These are phyloP conservation scores for Panonychus citri DNA, from an alignment of 1,140 invertebrate genomes.

Conservation along the genomic window DNA sequence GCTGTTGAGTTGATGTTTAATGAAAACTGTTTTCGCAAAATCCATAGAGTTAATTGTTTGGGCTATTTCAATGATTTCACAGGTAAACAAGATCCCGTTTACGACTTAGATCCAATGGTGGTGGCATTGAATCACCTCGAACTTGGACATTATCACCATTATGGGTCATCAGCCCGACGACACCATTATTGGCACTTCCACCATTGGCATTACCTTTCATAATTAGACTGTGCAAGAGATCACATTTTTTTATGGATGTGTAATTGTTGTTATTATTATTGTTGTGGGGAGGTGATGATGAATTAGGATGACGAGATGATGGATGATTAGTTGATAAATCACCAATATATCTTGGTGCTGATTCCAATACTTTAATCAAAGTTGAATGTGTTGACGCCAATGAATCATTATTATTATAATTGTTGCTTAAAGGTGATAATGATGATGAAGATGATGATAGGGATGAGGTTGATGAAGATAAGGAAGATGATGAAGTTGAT, in stretches of 20 bases:
- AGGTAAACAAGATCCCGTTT: background rate
- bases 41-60: too few species aligned
- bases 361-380: slow-evolving; percentile 59
- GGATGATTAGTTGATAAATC: slow-evolving; percentile 33
- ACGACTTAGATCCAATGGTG: background rate
- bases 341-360: slow-evolving; percentile 52
- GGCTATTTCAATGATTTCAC: too few species aligned
- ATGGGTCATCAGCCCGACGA: too few species aligned
- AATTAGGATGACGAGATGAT: too few species aligned
- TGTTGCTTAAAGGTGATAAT: slow-evolving; percentile 5
- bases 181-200: too few species aligned
- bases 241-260: slow-evolving; percentile 63
- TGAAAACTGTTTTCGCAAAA: too few species aligned
- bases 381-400: slow-evolving; percentile 63
- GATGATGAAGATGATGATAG: background rate
- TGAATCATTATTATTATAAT: slow-evolving; percentile 22
- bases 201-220: slow-evolving; percentile 28
- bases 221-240: slow-evolving; percentile 68
- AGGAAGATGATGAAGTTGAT: background rate
- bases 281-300: too few species aligned
- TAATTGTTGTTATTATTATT: too few species aligned
- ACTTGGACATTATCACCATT: too few species aligned
- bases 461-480: background rate
- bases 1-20: too few species aligned
- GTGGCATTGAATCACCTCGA: background rate